Conservation (phyloP, 2,888 invertebrate genomes). For the Dasysyrphus tricinctus region DNA sequence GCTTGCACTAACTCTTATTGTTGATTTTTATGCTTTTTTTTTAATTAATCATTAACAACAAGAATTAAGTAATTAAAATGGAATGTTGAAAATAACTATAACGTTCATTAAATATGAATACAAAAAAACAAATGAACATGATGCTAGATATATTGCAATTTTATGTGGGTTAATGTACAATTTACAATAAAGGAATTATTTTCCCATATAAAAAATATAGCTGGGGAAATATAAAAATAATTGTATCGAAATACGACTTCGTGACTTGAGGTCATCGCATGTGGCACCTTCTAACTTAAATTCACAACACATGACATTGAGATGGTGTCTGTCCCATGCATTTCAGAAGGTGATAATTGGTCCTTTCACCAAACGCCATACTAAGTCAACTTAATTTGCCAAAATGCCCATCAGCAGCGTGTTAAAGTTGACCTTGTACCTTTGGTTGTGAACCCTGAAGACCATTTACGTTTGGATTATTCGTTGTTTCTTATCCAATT, state of each 20-base stretch:
- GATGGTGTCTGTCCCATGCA: constrained; percentile 27
- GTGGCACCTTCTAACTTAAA: constrained; percentile 21
- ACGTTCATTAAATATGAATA: neutral
- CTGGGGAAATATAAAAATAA: constrained; percentile 17
- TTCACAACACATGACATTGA: constrained; percentile 49
- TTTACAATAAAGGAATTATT: constrained; percentile 48
- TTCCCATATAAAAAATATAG: constrained; percentile 1
- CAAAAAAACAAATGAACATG: neutral
- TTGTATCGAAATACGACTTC: constrained; percentile 42
- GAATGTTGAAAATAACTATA: constrained; percentile 42
- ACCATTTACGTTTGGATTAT: constrained; percentile 15
- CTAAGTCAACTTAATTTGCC: constrained; percentile 2
- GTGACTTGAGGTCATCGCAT: constrained; percentile 69
- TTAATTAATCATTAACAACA: constrained; percentile 58
- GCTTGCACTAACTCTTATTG: constrained; percentile 53
- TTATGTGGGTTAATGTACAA: constrained; percentile 56
- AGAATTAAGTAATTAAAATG: constrained; percentile 65
- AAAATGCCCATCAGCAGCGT: constrained; percentile 12
- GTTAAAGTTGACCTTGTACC: constrained; percentile 60
- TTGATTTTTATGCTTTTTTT: constrained; percentile 23
- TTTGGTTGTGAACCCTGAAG: constrained; percentile 33
- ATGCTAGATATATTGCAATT: constrained; percentile 13
- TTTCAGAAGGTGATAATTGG: constrained; percentile 63
- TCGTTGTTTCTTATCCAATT: constrained; percentile 22
- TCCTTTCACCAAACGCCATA: constrained; percentile 59